phyloP scores from a whole-genome alignment of 2,113 vertebrate species.

The Pseudopipra pipra region DNA sequence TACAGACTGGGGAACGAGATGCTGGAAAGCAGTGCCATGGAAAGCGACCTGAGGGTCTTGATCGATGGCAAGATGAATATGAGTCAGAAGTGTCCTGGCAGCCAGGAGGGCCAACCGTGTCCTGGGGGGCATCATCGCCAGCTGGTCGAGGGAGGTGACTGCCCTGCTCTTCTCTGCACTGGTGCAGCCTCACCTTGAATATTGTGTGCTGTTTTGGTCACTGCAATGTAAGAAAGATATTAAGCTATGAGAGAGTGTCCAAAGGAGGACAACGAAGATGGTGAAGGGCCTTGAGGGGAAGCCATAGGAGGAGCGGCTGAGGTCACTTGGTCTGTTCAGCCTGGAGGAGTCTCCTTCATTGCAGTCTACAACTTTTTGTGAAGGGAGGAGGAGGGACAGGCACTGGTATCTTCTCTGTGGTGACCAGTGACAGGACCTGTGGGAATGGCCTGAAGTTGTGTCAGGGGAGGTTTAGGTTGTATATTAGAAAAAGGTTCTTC shows the following conservation, averaged over 20 bases:
- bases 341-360: not conserved
- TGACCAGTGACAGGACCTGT: not conserved
- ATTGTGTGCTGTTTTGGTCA: not conserved
- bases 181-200: not conserved
- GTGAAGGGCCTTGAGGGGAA: not conserved
- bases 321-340: not conserved
- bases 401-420: not conserved
- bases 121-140: not conserved
- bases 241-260: not conserved
- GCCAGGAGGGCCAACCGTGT: not conserved
- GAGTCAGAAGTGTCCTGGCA: not conserved
- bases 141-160: not conserved
- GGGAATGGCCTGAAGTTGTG: not conserved
- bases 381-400: not conserved
- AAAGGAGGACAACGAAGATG: not conserved
- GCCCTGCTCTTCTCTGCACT: not conserved
- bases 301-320: not conserved
- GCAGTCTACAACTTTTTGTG: not conserved
- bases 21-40: not conserved
- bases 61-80: not conserved
- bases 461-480: not conserved
- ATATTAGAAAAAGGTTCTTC: not conserved
- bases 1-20: not conserved
- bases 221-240: not conserved
- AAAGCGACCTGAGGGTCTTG: not conserved